A percentile compares a stretch with the other conserved stretches of the same genome.
phyloP scores from a whole-genome alignment of 2,888 invertebrate species.

The Watsonalla binaria region DNA sequence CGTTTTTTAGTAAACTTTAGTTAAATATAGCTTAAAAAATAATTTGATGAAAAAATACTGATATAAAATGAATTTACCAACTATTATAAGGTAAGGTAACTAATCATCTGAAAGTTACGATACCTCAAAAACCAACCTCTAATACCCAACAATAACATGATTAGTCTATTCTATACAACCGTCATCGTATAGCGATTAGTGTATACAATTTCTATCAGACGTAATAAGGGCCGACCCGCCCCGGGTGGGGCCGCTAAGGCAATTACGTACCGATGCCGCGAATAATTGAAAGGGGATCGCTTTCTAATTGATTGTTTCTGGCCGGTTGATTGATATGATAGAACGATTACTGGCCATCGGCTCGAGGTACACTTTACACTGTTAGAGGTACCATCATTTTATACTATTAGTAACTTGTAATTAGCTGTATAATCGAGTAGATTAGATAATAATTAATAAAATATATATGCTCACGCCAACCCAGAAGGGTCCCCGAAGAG shows the following conservation, averaged over 20 bases:
- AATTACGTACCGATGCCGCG: conserved; percentile 60
- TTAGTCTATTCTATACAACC: neutral
- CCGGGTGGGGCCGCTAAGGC: conserved; percentile 44
- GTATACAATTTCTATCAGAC: conserved; percentile 20
- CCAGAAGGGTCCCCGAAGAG: no score
- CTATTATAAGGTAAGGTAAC: no score
- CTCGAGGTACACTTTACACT: conserved; percentile 18
- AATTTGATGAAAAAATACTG: no score
- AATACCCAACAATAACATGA: no score
- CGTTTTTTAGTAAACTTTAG: no score
- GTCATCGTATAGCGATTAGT: conserved; percentile 7
- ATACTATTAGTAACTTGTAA: no score
- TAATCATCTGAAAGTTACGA: no score
- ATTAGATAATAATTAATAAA: no score
- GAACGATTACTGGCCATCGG: conserved; percentile 44
- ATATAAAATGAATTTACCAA: no score
- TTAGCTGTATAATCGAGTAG: neutral
- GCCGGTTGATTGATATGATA: conserved; percentile 65
- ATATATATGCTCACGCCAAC: no score
- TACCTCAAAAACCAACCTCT: no score
- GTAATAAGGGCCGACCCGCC: conserved; percentile 27
- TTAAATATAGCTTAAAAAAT: no score
- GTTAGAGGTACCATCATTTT: conserved; percentile 1
- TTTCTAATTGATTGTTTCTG: conserved; percentile 74
- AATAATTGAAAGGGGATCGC: conserved; percentile 72